These are phyloP conservation scores for Limnothrissa miodon DNA, from an alignment of 2,113 vertebrate species.

Conservation along the genomic window DNA sequence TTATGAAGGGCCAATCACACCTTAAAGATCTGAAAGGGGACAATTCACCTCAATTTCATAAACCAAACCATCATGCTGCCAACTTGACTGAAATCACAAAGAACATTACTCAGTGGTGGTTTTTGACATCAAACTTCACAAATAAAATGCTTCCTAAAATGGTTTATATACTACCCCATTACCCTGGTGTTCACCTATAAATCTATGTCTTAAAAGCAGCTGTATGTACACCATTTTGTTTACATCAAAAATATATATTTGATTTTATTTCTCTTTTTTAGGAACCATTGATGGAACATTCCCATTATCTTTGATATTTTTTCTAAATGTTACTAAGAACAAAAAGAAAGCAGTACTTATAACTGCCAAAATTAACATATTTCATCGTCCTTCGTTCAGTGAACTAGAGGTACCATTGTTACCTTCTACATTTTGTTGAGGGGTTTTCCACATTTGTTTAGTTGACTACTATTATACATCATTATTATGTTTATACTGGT, in stretches of 20 bases:
- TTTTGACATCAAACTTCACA: conserved; percentile 52
- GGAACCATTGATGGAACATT: not conserved
- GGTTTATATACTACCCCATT: conserved; percentile 49
- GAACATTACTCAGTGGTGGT: conserved; percentile 43
- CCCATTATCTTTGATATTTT: not conserved
- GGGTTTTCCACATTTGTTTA: not conserved
- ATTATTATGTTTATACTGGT: not conserved
- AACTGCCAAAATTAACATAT: no score
- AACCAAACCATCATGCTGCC: not conserved
- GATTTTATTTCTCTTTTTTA: not conserved
- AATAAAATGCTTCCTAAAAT: conserved; percentile 46
- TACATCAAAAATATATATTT: not conserved
- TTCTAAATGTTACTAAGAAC: no score
- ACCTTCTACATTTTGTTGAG: not conserved
- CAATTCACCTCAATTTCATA: not conserved
- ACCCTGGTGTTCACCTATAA: conserved; percentile 47
- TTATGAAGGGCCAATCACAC: conserved; percentile 79
- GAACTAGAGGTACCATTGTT: not conserved
- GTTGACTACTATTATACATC: not conserved
- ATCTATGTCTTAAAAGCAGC: conserved; percentile 29
- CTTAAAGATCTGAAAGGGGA: not conserved
- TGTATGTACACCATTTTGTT: not conserved
- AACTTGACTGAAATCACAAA: not conserved
- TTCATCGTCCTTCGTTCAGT: not conserved
- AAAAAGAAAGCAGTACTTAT: no score